Percentiles rank a stretch among this genome's conserved stretches.
Conservation (phyloP, 2,888 invertebrate genomes). For the Dryobotodes eremita region DNA sequence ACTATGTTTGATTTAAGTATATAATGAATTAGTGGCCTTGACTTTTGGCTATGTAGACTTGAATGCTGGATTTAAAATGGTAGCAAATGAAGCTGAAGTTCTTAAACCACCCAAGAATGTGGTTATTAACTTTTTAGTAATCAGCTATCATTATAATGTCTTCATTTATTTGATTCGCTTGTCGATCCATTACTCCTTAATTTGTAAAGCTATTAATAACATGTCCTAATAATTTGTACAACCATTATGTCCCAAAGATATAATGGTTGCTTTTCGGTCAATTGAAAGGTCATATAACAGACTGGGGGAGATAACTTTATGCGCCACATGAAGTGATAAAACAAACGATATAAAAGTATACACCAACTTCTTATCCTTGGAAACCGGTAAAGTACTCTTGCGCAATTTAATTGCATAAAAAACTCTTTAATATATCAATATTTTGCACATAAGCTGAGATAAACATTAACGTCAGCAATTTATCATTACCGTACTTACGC, state of each 20-base stretch:
- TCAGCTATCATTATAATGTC: background rate
- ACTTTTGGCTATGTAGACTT: background rate
- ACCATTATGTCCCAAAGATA: conserved; percentile 77
- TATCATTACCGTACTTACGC: conserved; percentile 45
- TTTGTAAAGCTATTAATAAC: conserved; percentile 56
- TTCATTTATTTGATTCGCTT: conserved; percentile 11
- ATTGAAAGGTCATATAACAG: conserved; percentile 80
- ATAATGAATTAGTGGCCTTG: background rate
- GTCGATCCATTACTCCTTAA: conserved; percentile 42
- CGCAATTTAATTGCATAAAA: conserved; percentile 56
- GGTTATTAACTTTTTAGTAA: background rate
- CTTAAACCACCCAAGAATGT: background rate
- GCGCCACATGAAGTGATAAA: conserved; percentile 67
- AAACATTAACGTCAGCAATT: conserved; percentile 65
- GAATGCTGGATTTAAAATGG: background rate
- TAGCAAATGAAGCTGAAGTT: background rate
- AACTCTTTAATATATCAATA: too few relatives aligned
- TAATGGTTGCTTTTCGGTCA: conserved; percentile 78
- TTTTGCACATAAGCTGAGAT: conserved; percentile 68
- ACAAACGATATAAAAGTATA: conserved; percentile 59
- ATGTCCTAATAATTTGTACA: conserved; percentile 65
- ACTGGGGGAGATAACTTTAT: conserved; percentile 77
- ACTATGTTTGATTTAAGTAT: background rate
- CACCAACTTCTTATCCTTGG: conserved; percentile 62
- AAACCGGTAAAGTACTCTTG: conserved; percentile 61